Percentiles rank a stretch among this genome's conserved stretches.
Conservation (phyloP, 92 coral and sea anemone genomes). For the Heteractis magnifica region DNA sequence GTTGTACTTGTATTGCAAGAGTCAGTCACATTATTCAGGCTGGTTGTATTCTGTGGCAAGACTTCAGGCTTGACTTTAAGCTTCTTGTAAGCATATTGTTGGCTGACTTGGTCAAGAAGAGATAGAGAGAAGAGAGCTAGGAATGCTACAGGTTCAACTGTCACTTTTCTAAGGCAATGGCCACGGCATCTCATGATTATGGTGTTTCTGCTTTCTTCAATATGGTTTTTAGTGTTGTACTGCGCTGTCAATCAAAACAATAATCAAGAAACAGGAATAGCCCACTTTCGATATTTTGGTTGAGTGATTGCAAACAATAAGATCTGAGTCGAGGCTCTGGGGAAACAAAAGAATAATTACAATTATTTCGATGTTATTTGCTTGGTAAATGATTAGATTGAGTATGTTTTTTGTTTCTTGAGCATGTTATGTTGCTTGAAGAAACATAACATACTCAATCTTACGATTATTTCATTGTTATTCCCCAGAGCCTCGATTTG, state of each 20-base stretch:
- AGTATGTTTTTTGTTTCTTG: too few species aligned
- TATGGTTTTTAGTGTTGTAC: background rate
- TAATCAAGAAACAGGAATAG: background rate
- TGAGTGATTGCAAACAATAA: too few species aligned
- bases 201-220: background rate
- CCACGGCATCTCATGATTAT: background rate
- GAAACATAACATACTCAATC: too few species aligned
- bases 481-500: too few species aligned
- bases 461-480: too few species aligned
- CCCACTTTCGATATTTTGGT: too few species aligned
- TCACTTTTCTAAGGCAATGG: background rate
- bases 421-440: too few species aligned
- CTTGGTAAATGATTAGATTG: too few species aligned
- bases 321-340: too few species aligned
- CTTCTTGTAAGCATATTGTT: conserved; percentile 20
- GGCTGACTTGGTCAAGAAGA: conserved; percentile 27
- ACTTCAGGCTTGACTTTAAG: background rate
- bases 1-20: background rate
- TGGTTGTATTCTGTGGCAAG: background rate
- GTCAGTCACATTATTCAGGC: background rate
- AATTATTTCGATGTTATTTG: too few species aligned
- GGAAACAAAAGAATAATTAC: too few species aligned
- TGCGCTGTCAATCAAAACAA: background rate
- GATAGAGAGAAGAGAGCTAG: conserved; percentile 31
- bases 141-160: conserved; percentile 41